Conservation (phyloP, 2,113 vertebrate species). For the Myrmecobius fasciatus region DNA sequence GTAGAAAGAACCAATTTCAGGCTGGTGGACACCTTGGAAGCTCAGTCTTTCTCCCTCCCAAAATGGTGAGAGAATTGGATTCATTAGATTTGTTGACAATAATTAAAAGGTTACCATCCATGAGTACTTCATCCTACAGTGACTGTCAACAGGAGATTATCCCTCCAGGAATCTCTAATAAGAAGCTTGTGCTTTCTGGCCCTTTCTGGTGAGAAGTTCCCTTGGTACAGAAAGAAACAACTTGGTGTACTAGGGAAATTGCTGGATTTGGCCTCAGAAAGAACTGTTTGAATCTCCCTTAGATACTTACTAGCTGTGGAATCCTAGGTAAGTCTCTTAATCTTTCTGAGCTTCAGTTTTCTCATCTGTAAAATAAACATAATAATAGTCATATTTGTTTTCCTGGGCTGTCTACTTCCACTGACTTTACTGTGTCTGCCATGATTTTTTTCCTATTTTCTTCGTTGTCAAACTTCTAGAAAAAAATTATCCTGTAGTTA, state of each 20-base stretch:
- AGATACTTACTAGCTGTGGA: background rate
- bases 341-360: background rate
- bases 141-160: conserved; percentile 60
- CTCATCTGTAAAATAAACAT: background rate
- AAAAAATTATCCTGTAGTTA: background rate
- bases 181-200: conserved; percentile 49
- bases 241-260: background rate
- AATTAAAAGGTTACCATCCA: conserved; percentile 41
- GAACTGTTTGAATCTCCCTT: background rate
- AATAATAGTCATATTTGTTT: background rate
- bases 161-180: conserved; percentile 61
- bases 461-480: background rate
- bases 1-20: conserved; percentile 19
- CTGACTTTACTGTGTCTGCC: background rate
- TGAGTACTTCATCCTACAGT: background rate
- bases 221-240: conserved; percentile 23
- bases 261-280: background rate
- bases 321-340: background rate
- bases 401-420: background rate
- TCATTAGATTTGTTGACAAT: conserved; percentile 10
- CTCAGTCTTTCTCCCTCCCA: conserved; percentile 21
- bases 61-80: conserved; percentile 24
- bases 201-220: conserved; percentile 57
- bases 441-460: background rate
- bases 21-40: background rate